A percentile compares a stretch with the other conserved stretches of the same genome.
These are phyloP conservation scores for Quadroppia sp. DNA, from an alignment of 2,888 invertebrate genomes.

Conservation along the genomic window DNA sequence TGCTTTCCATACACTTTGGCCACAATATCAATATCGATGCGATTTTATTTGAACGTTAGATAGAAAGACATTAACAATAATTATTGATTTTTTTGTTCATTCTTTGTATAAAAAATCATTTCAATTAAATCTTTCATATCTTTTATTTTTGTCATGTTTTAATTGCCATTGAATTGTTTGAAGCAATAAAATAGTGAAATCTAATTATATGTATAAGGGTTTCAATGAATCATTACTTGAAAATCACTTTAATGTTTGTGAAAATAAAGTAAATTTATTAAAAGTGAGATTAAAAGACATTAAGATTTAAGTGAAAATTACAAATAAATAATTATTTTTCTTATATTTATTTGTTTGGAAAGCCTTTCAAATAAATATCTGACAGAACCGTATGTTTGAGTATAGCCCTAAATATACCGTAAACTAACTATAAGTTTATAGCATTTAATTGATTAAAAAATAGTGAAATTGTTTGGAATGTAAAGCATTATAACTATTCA, in stretches of 20 bases:
- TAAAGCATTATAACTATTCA: neutral
- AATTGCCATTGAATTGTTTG: neutral
- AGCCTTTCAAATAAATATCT: no score
- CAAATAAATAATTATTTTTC: no score
- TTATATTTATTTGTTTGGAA: no score
- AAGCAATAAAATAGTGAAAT: no score
- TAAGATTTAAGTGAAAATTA: no score
- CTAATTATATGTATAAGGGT: no score
- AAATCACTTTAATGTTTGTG: no score
- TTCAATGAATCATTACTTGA: no score
- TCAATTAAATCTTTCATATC: conserved; percentile 7
- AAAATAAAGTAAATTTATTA: no score
- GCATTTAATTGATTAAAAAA: neutral
- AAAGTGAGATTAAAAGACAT: no score
- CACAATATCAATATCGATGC: conserved; percentile 39
- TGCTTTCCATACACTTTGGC: conserved; percentile 13
- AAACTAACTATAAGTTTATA: neutral
- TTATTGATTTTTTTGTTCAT: conserved; percentile 2
- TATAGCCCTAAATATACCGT: no score
- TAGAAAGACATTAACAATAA: neutral
- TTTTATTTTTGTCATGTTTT: neutral
- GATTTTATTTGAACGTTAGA: neutral
- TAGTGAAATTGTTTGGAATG: neutral
- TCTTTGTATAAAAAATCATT: conserved; percentile 24
- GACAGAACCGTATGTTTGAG: no score